phyloP scores from a whole-genome alignment of 2,113 vertebrate genomes.

The Cricetomys ansorgei region DNA sequence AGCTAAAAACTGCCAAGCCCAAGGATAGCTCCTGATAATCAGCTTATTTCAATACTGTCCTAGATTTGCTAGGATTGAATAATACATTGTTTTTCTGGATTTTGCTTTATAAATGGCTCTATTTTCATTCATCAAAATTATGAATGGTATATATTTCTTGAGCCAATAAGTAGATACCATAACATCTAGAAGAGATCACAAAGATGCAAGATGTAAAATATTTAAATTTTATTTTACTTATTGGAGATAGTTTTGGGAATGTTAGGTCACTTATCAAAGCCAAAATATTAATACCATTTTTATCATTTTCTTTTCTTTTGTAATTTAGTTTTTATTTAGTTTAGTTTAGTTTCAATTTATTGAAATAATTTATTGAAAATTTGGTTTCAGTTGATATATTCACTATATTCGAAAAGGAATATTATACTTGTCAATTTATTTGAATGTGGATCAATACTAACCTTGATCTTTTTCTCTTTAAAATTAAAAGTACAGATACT shows the following conservation, averaged over 20 bases:
- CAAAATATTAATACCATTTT: background rate
- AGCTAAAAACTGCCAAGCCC: conserved; percentile 61
- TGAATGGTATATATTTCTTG: background rate
- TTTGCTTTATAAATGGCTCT: background rate
- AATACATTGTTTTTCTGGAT: background rate
- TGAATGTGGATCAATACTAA: background rate
- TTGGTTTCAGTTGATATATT: too few species aligned
- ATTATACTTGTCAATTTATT: background rate
- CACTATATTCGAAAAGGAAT: background rate
- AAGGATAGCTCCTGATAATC: conserved; percentile 55
- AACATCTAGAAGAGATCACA: background rate
- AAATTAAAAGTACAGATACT: conserved; percentile 10
- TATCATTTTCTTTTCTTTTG: background rate
- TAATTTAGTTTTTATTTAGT: background rate
- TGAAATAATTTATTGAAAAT: too few species aligned
- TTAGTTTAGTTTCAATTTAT: conserved; percentile 34
- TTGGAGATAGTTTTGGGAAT: background rate
- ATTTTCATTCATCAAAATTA: conserved; percentile 5
- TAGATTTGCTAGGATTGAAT: conserved; percentile 36
- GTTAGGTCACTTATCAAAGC: background rate
- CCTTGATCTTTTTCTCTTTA: background rate
- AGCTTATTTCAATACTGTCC: conserved; percentile 26
- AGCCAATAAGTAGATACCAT: background rate
- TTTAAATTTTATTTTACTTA: background rate
- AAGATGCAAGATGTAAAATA: background rate